Percentiles rank a stretch among this genome's conserved stretches.
phyloP scores from a whole-genome alignment of 2,797 vertebrate genomes.

The Poeciliopsis infans region DNA sequence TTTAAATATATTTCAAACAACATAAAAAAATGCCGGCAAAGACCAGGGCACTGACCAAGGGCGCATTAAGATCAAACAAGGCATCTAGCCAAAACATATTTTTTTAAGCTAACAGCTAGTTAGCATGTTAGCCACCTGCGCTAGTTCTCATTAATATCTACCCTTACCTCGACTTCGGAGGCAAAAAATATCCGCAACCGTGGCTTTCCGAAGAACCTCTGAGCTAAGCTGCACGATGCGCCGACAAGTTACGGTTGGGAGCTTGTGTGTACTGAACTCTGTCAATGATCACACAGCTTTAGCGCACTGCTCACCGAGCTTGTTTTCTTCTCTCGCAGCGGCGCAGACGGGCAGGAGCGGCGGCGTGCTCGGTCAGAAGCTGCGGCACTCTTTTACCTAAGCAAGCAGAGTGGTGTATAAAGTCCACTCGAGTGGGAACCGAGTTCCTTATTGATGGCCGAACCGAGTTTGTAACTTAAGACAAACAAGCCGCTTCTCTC shows the following conservation, averaged over 20 bases:
- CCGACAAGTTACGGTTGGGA: slow-evolving; percentile 28
- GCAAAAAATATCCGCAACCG: slow-evolving; percentile 14
- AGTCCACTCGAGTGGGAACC: slow-evolving; percentile 27
- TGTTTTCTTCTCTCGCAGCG: slow-evolving; percentile 70
- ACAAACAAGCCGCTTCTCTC: slow-evolving; percentile 15
- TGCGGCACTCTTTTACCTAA: slow-evolving; percentile 58
- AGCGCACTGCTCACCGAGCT: slow-evolving; percentile 59
- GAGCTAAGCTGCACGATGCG: slow-evolving; percentile 16
- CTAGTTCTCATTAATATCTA: slow-evolving; percentile 34
- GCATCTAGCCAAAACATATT: slow-evolving; percentile 59
- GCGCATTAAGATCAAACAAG: slow-evolving; percentile 58
- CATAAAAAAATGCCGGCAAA: slow-evolving; percentile 8
- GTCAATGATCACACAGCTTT: slow-evolving; percentile 82
- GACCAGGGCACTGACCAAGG: slow-evolving; percentile 46
- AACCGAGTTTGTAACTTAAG: slow-evolving; percentile 7
- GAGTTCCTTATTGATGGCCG: not conserved
- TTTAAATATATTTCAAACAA: not conserved
- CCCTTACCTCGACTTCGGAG: slow-evolving; percentile 55
- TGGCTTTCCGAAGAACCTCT: slow-evolving; percentile 16
- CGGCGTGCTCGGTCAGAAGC: slow-evolving; percentile 66
- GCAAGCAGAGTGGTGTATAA: slow-evolving; percentile 35
- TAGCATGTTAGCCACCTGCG: slow-evolving; percentile 62
- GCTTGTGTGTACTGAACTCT: slow-evolving; percentile 80
- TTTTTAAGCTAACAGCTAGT: slow-evolving; percentile 54
- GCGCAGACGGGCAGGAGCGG: slow-evolving; percentile 34